phyloP scores from a whole-genome alignment of 2,888 invertebrate species.

The Dyspetes luteomarginatus region DNA sequence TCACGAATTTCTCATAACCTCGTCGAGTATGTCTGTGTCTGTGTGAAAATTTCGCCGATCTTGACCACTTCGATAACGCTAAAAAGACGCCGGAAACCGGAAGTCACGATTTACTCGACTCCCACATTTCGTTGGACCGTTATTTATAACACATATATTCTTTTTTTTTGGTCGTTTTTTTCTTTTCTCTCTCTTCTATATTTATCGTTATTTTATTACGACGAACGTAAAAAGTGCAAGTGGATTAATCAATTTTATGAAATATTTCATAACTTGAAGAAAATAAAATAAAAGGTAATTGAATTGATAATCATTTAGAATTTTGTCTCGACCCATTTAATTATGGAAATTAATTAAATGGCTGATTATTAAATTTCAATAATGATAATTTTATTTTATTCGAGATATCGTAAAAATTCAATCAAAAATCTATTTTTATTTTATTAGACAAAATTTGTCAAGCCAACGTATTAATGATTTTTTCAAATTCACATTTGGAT shows the following conservation, averaged over 20 bases:
- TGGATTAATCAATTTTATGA: not conserved
- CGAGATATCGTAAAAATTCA: no score
- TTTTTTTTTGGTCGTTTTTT: not conserved
- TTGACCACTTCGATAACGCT: constrained; percentile 39
- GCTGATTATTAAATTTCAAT: no score
- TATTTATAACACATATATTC: no score
- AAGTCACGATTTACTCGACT: constrained; percentile 32
- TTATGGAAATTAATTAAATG: no score
- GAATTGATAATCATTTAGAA: not conserved
- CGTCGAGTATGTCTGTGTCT: not conserved
- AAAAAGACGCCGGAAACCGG: constrained; percentile 54
- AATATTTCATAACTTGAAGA: not conserved
- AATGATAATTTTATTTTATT: no score
- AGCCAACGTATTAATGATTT: no score
- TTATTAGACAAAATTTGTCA: no score
- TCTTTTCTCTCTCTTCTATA: not conserved
- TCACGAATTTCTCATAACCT: not conserved
- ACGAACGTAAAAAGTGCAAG: no score
- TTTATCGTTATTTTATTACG: not conserved
- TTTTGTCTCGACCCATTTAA: no score
- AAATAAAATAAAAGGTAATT: not conserved
- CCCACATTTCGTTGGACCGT: not conserved
- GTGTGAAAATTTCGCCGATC: not conserved
- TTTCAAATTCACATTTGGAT: no score
- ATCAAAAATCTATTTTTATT: no score